Percentiles rank a stretch among this genome's conserved stretches.
Evolutionary conservation across 2,888 invertebrate species (phyloP).

Genomic region (Lepetodrilus schrolli): DNA sequence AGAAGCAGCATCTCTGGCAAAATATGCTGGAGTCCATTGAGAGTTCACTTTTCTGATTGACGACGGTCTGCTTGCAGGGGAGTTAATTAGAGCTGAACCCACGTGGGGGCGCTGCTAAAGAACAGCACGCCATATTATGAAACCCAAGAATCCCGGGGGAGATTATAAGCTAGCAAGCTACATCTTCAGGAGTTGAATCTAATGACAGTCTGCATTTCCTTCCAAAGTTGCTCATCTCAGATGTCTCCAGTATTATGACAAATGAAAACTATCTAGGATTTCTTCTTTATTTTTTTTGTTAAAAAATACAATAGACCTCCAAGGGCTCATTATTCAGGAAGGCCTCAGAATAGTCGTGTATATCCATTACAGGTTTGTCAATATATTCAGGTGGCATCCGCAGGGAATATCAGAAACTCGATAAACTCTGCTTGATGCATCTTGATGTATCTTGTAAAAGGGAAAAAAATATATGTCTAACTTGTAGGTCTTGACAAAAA

Average conservation of each 20-base stretch:
- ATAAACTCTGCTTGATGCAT: not conserved
- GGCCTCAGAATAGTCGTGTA: conserved; percentile 23
- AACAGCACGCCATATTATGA: conserved; percentile 36
- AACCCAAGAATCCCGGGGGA: conserved; percentile 30
- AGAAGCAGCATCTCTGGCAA: conserved; percentile 20
- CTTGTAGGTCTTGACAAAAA: too few species aligned
- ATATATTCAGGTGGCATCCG: conserved; percentile 17
- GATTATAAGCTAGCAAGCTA: conserved; percentile 4
- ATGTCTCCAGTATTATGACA: conserved; percentile 22
- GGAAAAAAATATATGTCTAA: too few species aligned
- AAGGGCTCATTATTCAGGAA: conserved; percentile 20
- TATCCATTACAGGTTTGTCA: conserved; percentile 25
- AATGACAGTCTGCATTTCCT: conserved; percentile 12
- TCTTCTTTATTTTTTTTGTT: conserved; percentile 16
- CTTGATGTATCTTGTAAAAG: too few species aligned
- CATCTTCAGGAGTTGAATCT: conserved; percentile 16
- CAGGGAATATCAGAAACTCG: not conserved
- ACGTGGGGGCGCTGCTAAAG: conserved; percentile 23
- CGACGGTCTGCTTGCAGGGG: conserved; percentile 19
- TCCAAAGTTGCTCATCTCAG: conserved; percentile 15
- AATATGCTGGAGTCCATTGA: conserved; percentile 29
- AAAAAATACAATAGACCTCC: conserved; percentile 12
- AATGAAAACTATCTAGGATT: conserved; percentile 24
- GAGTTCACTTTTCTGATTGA: conserved; percentile 31
- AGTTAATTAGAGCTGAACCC: conserved; percentile 34